A percentile compares a stretch with the other conserved stretches of the same genome.
Conservation (phyloP, 2,888 invertebrate genomes). For the Meiosimyza platycephala region DNA sequence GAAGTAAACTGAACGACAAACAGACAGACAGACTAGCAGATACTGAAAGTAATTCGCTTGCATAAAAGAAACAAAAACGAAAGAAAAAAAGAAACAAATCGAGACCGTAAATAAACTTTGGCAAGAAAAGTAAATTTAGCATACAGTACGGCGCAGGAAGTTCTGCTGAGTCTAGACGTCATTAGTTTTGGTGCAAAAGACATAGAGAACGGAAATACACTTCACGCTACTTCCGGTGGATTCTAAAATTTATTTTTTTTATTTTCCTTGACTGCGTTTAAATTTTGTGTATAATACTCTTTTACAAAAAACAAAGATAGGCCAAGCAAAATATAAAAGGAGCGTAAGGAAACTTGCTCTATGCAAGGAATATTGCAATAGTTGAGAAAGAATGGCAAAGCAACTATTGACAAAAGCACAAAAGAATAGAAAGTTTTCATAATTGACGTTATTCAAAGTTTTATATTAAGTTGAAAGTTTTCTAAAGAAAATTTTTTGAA, state of each 20-base stretch:
- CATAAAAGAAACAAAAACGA: neutral
- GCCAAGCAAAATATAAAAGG: too few species aligned
- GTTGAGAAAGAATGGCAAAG: too few species aligned
- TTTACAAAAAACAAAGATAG: too few species aligned
- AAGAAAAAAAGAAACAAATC: too few species aligned
- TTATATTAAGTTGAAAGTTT: too few species aligned
- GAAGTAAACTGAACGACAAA: conserved; percentile 1
- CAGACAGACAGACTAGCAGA: neutral
- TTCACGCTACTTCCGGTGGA: conserved; percentile 12
- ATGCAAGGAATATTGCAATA: too few species aligned
- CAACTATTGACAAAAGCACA: too few species aligned
- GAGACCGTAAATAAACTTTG: neutral
- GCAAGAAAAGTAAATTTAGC: neutral
- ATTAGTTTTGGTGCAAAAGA: conserved; percentile 21
- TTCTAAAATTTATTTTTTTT: neutral
- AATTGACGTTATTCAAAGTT: too few species aligned
- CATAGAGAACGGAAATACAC: conserved; percentile 19
- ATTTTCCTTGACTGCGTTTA: neutral
- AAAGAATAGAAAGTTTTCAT: too few species aligned
- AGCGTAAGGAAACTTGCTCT: too few species aligned
- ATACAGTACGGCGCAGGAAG: neutral
- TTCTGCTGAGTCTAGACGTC: conserved; percentile 18
- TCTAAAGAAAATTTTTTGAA: too few species aligned
- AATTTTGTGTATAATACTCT: too few species aligned
- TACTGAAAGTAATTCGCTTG: neutral